These are phyloP conservation scores for Lutjanus campechanus DNA, from an alignment of 2,797 vertebrate species.

Conservation along the genomic window DNA sequence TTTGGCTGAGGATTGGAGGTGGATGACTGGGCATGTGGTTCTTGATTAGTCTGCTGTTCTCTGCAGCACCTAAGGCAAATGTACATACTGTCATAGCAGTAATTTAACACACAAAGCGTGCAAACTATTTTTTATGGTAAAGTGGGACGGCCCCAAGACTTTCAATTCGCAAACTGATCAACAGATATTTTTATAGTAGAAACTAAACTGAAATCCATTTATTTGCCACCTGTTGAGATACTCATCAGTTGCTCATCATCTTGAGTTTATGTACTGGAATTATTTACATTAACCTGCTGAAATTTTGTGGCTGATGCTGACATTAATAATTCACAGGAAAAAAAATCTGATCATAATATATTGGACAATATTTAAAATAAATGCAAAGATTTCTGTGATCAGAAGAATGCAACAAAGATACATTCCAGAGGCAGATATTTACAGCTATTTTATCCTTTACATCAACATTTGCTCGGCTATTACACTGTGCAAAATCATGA, in stretches of 20 bases:
- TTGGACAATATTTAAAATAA: background rate
- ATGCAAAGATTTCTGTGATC: background rate
- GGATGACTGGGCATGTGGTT: constrained; percentile 67
- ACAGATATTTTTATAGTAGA: background rate
- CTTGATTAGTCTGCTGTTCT: constrained; percentile 61
- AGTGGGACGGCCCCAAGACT: constrained; percentile 3
- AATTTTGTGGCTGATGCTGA: background rate
- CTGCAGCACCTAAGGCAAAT: constrained; percentile 57
- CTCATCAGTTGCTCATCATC: background rate
- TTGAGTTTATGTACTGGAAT: background rate
- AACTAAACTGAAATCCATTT: constrained; percentile 3
- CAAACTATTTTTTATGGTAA: constrained; percentile 24
- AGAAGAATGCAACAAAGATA: background rate
- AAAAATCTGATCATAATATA: background rate
- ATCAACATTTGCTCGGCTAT: background rate
- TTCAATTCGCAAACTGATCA: constrained; percentile 5
- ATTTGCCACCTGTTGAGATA: constrained; percentile 1
- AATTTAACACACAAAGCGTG: constrained; percentile 45
- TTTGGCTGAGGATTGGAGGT: constrained; percentile 64
- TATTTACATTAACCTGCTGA: background rate
- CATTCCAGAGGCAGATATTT: background rate
- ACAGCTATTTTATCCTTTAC: background rate
- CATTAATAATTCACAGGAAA: background rate
- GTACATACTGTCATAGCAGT: constrained; percentile 41
- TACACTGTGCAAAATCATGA: background rate